Evolutionary conservation across 1,140 invertebrate genomes (phyloP).

Genomic region (Drosophila kurseongensis): DNA sequence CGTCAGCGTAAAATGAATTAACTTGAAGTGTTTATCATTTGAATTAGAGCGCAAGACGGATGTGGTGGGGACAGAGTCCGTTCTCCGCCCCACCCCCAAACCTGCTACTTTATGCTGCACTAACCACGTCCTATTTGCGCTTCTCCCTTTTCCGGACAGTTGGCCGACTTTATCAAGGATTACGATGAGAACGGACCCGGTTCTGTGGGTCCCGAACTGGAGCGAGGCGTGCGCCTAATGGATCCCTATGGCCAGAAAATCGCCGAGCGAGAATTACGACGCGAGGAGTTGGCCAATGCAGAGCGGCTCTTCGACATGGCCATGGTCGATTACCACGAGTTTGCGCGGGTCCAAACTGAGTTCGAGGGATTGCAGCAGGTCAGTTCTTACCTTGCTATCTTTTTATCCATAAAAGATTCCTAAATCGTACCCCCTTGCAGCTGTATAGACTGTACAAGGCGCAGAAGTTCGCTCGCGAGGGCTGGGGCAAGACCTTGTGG

Average conservation of each 20-base stretch:
- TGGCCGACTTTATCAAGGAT: conserved; percentile 89
- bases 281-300: conserved; percentile 89
- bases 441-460: conserved; percentile 92
- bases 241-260: conserved; percentile 90
- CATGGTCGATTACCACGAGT: conserved; percentile 91
- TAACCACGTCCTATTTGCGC: conserved; percentile 12
- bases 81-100: conserved; percentile 19
- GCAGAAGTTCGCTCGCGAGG: conserved; percentile 90
- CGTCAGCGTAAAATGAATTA: conserved; percentile 83
- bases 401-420: neutral
- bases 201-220: conserved; percentile 90
- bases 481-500: conserved; percentile 95
- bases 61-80: conserved; percentile 1
- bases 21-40: conserved; percentile 84
- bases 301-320: conserved; percentile 94
- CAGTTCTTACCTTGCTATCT: too few relatives aligned
- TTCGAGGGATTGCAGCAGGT: conserved; percentile 89
- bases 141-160: conserved; percentile 40
- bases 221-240: conserved; percentile 89
- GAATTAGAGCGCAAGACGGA: conserved; percentile 64
- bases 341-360: conserved; percentile 89
- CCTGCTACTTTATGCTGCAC: conserved; percentile 27
- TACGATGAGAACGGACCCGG: conserved; percentile 91
- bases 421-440: conserved; percentile 32
- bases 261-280: conserved; percentile 88